Evolutionary conservation across 1,140 invertebrate species (phyloP), one percentile per base, ranked within the genome.

Genomic region (Lucilia sericata): DNA sequence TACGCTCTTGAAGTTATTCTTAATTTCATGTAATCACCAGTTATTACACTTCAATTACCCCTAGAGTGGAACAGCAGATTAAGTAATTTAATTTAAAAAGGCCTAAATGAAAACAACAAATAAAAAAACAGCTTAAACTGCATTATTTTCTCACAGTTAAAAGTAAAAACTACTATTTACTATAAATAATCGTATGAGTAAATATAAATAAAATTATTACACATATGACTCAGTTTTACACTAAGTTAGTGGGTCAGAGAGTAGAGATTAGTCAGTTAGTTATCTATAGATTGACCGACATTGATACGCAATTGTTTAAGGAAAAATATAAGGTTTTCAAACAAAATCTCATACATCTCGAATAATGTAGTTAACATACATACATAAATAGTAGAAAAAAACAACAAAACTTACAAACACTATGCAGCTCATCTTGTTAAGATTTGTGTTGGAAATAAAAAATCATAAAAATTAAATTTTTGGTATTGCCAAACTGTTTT

Each of bases 291-390:
- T 60, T 60, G n/a, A 60, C 55, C 55, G n/a, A 60, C 14, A 60
- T 60, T 60, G 55, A 60, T 60, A 60, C n/a, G 55, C 55, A 60
- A 60, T 60, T 60, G 55, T n/a, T 60, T 14, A 60, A n/a, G 55
- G 14, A 60, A 60, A 42, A 42, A 30, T 30, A 30, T 1, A 30
- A 1, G 25, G 1, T 30, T 30, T 30, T 30, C 25, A 30, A 30
- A 30, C 25, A 30, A 30, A 30, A 7, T 42, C 42, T 42, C 5
- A 42, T 5, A 42, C 42, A 42, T 42, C 10, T 30, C 25, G 25
- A 30, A 30, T 2, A 30, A 30, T 2, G 25, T 42, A 42, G 7
- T 42, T 42, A 42, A 17, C 55, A 7, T 0, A n/a, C 0, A n/a
- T n/a, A 17, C 55, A 7, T 0, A n/a, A 14, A n/a, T n/a, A n/a